These are phyloP conservation scores for Trogon melanurus DNA, from an alignment of 2,113 vertebrate genomes.

Conservation along the genomic window DNA sequence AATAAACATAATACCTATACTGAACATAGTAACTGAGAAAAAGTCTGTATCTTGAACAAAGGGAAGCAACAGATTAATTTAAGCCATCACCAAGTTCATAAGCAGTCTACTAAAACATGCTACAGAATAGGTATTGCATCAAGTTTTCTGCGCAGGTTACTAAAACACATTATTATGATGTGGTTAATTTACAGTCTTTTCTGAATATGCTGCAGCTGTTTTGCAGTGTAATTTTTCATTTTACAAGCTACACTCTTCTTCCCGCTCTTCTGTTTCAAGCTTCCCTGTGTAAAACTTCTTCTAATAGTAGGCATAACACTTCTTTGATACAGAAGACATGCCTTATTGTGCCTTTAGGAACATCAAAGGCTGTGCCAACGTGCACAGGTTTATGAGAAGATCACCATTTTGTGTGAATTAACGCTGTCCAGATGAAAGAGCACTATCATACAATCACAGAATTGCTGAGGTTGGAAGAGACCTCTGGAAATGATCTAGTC, in stretches of 20 bases:
- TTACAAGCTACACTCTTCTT: background rate
- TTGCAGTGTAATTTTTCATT: background rate
- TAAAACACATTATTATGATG: background rate
- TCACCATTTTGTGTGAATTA: background rate
- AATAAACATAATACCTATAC: background rate
- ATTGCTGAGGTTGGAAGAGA: background rate
- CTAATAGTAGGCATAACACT: background rate
- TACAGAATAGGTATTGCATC: background rate
- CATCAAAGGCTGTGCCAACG: background rate
- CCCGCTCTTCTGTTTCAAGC: background rate
- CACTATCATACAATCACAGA: background rate
- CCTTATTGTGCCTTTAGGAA: background rate
- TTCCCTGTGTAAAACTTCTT: background rate
- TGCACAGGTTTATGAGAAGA: background rate
- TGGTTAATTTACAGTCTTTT: background rate
- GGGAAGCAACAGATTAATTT: background rate
- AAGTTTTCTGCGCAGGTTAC: background rate
- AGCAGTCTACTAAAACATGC: fast-evolving
- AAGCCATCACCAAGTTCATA: background rate
- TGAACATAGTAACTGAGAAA: background rate
- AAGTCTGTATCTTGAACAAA: background rate
- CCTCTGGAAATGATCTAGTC: background rate
- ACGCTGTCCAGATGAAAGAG: background rate
- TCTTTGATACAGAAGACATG: background rate
- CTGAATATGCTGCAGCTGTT: background rate